A percentile compares a stretch with the other conserved stretches of the same genome.
Evolutionary conservation across 2,888 invertebrate species (phyloP).

Genomic region (Myopa testacea): DNA sequence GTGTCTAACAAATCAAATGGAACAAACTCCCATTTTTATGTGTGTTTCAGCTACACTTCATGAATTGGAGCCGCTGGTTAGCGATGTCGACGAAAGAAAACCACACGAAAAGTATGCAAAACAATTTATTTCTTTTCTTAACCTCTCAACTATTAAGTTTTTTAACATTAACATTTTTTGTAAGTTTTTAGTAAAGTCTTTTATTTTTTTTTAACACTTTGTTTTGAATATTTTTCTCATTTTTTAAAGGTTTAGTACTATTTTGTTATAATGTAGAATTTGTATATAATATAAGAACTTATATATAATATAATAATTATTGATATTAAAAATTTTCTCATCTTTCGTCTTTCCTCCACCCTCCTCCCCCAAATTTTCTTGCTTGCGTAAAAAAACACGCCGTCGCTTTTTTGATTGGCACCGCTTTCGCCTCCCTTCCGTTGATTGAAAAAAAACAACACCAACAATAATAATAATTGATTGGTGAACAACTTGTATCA

Average conservation of each 20-base stretch:
- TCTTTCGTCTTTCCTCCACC: neutral
- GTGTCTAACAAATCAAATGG: conserved; percentile 49
- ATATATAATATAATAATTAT: neutral
- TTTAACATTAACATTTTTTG: neutral
- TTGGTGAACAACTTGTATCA: neutral
- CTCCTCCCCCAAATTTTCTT: neutral
- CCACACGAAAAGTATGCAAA: conserved; percentile 66
- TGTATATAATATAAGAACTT: neutral
- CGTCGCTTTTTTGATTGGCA: conserved; percentile 25
- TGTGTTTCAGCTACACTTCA: conserved; percentile 67
- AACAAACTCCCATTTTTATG: conserved; percentile 60
- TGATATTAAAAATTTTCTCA: neutral
- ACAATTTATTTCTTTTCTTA: conserved; percentile 25
- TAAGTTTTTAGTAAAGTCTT: neutral
- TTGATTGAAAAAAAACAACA: neutral
- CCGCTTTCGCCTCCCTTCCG: conserved; percentile 13
- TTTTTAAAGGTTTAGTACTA: conserved; percentile 4
- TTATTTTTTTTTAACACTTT: neutral
- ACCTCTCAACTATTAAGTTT: neutral
- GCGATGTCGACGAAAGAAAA: conserved; percentile 73
- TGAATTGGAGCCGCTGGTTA: conserved; percentile 82
- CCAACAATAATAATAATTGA: conserved; percentile 7
- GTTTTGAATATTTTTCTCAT: neutral
- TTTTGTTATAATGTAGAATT: neutral
- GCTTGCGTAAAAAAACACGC: conserved; percentile 30